Base-by-base conservation (phyloP, 2,113 vertebrate genomes). In the Menidia beryllina region DNA sequence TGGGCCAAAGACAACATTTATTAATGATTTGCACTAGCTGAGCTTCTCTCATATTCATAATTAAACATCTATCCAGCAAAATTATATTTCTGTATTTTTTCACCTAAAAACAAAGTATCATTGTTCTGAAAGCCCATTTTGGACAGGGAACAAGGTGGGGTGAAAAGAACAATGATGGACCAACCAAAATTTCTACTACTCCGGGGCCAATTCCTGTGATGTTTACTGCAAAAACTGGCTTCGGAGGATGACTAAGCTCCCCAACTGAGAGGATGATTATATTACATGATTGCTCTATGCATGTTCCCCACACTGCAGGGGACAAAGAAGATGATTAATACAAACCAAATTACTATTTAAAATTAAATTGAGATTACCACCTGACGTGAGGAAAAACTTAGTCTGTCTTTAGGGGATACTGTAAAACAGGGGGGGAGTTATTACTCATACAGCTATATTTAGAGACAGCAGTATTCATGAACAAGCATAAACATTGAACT, bases 251-350 rank as follows among this genome's bases (percentile, higher is more conserved):
- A 68, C 48, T 25, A 38, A 20, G 2, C 23, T 3, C 51, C 66
- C 74, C 53, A 8, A 19, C 73, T 38, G 68, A 36, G 79, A 64
- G 47, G 45, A 63, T 79, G 59, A 79, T 83, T 83, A 38, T 49
- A 60, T 60, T 72, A 68, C 45, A 66, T 60, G 48, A 71, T 80
- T 82, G 67, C 45, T 47, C 45, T 47, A 11, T 30, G 60, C 12
- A 58, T 34, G 25, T 48, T 69, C 25, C 48, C n/a, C 30, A 9
- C 73, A 21, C 73, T 36, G 52, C 71, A 56, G 76, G 76, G 50
- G 63, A 34, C n/a, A 7, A 50, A 20, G 7, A 26, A 50, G 27
- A 26, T 45, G 19, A 72, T 48, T 52, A 62, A 72, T 77, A 20
- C 36, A 61, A 51, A 27, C 34, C 13, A 36, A 77, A 36, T 69